phyloP scores from a whole-genome alignment of 2,888 invertebrate genomes.

The Osmoderma eremita region DNA sequence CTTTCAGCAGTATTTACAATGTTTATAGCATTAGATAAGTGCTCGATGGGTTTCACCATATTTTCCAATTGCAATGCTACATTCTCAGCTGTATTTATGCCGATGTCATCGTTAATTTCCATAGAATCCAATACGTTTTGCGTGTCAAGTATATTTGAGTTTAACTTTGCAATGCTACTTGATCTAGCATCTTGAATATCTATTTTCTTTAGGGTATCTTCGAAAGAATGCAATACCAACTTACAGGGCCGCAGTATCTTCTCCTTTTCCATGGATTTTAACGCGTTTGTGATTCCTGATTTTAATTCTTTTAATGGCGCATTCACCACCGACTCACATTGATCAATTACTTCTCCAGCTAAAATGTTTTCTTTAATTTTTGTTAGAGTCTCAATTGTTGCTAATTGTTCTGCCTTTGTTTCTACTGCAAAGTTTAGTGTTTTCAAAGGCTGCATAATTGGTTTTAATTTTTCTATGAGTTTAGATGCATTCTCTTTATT shows the following conservation, averaged over 20 bases:
- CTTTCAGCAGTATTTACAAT: background rate
- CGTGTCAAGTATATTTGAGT: background rate
- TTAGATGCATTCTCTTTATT: background rate
- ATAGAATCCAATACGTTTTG: background rate
- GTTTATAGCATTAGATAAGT: background rate
- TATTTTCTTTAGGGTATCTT: constrained; percentile 11
- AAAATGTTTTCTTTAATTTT: constrained; percentile 16
- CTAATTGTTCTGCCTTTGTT: background rate
- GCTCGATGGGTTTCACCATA: background rate
- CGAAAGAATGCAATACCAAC: constrained; percentile 30
- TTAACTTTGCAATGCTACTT: constrained; percentile 39
- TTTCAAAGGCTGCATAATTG: background rate
- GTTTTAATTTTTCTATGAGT: background rate
- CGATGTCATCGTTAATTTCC: background rate
- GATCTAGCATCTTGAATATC: constrained; percentile 8
- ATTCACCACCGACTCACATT: background rate
- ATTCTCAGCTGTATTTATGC: background rate
- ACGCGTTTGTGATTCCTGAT: constrained; percentile 10
- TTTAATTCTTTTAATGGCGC: constrained; percentile 38
- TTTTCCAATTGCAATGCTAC: constrained; percentile 2
- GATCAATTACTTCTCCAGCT: background rate
- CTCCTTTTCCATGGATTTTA: constrained; percentile 14
- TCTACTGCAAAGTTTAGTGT: background rate
- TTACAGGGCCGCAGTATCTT: constrained; percentile 33
- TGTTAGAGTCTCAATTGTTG: constrained; percentile 17